A percentile compares a stretch with the other conserved stretches of the same genome.
These are phyloP conservation scores for Periphyllus acericola DNA, from an alignment of 2,888 invertebrate genomes.

Conservation along the genomic window DNA sequence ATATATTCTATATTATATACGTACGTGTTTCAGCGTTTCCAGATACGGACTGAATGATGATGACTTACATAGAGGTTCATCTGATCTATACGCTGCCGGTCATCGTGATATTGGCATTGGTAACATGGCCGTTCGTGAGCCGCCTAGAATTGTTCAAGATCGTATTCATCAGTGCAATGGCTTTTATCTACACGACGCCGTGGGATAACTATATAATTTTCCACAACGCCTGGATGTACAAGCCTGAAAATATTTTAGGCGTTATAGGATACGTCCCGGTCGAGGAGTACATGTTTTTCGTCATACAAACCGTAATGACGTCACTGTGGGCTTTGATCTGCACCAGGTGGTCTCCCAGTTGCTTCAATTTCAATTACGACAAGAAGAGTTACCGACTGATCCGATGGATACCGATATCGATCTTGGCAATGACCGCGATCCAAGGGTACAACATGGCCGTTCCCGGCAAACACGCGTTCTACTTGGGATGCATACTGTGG, in stretches of 20 bases:
- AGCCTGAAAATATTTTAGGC: slow-evolving; percentile 18
- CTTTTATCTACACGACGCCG: slow-evolving; percentile 46
- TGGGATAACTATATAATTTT: slow-evolving; percentile 56
- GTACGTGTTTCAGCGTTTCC: neutral
- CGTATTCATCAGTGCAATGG: slow-evolving; percentile 35
- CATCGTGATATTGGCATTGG: neutral
- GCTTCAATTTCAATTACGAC: slow-evolving; percentile 38
- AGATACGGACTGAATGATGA: neutral
- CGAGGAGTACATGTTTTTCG: slow-evolving; percentile 57
- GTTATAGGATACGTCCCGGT: slow-evolving; percentile 48
- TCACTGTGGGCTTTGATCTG: slow-evolving; percentile 36
- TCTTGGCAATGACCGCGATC: neutral
- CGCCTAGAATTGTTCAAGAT: slow-evolving; percentile 50
- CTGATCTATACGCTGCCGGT: slow-evolving; percentile 41
- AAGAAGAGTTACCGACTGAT: slow-evolving; percentile 28
- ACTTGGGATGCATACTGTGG: slow-evolving; percentile 52
- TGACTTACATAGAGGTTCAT: slow-evolving; percentile 45
- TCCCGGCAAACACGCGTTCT: slow-evolving; percentile 39
- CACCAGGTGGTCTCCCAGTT: slow-evolving; percentile 42
- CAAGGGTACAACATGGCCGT: slow-evolving; percentile 9
- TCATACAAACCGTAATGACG: slow-evolving; percentile 42
- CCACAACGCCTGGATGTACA: slow-evolving; percentile 44
- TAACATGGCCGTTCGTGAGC: slow-evolving; percentile 49
- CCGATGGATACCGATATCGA: slow-evolving; percentile 37
- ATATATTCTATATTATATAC: neutral